A percentile compares a stretch with the other conserved stretches of the same genome.
Evolutionary conservation across 2,888 invertebrate species (phyloP).

Genomic region (Melanostoma mellinum): DNA sequence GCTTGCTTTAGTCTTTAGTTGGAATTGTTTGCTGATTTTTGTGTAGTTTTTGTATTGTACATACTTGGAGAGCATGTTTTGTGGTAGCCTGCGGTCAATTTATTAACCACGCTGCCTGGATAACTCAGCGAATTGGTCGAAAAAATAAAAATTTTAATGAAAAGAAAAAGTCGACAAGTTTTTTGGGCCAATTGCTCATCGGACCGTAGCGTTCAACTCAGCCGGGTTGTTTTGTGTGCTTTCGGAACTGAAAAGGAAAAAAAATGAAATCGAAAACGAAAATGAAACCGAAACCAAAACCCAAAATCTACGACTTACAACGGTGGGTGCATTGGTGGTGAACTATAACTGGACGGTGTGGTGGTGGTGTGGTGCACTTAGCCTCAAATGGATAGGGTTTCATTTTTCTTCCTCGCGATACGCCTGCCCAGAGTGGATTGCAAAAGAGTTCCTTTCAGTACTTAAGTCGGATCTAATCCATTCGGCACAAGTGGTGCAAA

Average conservation of each 20-base stretch:
- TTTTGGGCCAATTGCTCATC: conserved; percentile 73
- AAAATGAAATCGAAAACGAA: conserved; percentile 47
- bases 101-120: conserved; percentile 69
- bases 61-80: conserved; percentile 27
- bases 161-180: conserved; percentile 67
- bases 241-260: conserved; percentile 46
- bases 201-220: conserved; percentile 66
- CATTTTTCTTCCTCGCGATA: conserved; percentile 63
- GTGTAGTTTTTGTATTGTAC: conserved; percentile 4
- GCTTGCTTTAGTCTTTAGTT: conserved; percentile 43
- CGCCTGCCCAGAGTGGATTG: conserved; percentile 39
- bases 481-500: conserved; percentile 62
- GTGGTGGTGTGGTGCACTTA: conserved; percentile 30
- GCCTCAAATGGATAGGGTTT: conserved; percentile 68
- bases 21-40: conserved; percentile 44
- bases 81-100: conserved; percentile 70
- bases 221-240: conserved; percentile 45
- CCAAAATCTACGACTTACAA: conserved; percentile 45
- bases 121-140: conserved; percentile 48
- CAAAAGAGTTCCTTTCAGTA: conserved; percentile 73
- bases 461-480: conserved; percentile 71
- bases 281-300: conserved; percentile 53
- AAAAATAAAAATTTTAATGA: conserved; percentile 24
- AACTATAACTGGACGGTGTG: conserved; percentile 28
- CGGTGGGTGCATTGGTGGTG: conserved; percentile 57